Evolutionary conservation across 1,140 invertebrate genomes (phyloP).

Genomic region (Batillaria attramentaria): DNA sequence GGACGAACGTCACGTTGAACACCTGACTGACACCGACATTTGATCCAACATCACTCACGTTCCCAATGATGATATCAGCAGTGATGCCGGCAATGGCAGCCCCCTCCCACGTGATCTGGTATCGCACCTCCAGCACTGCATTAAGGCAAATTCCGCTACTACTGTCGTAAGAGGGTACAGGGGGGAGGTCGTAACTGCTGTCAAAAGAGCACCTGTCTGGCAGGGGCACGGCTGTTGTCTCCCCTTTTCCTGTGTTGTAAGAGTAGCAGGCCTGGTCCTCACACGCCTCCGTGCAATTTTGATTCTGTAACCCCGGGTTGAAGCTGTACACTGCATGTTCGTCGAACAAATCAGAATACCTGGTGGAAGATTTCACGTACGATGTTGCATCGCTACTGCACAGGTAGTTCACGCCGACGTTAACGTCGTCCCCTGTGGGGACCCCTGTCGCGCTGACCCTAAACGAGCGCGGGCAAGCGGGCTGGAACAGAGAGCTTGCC

Average conservation of each 20-base stretch:
- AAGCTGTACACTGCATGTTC: neutral
- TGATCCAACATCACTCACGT: neutral
- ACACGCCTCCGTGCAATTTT: constrained; percentile 27
- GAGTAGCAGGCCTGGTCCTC: constrained; percentile 14
- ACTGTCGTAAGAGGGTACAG: constrained; percentile 17
- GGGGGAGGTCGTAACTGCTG: constrained; percentile 39
- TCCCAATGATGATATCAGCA: constrained; percentile 42
- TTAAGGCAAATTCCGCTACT: constrained; percentile 13
- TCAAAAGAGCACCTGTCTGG: constrained; percentile 48
- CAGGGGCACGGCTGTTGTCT: neutral
- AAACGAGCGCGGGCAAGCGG: constrained; percentile 40
- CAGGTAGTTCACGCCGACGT: constrained; percentile 42
- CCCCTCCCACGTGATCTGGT: constrained; percentile 46
- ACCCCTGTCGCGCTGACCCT: constrained; percentile 14
- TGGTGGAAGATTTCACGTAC: constrained; percentile 25
- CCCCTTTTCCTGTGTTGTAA: constrained; percentile 22
- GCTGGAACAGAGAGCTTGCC: constrained; percentile 35
- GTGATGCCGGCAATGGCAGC: constrained; percentile 40
- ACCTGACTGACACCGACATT: constrained; percentile 13
- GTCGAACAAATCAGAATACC: neutral
- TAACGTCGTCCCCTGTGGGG: neutral
- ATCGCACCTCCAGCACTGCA: constrained; percentile 51
- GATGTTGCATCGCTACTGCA: constrained; percentile 9
- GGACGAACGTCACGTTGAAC: constrained; percentile 21
- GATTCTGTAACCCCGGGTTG: neutral